A percentile compares a stretch with the other conserved stretches of the same genome.
These are phyloP conservation scores for Hypanus sabinus DNA, from an alignment of 2,113 vertebrate genomes.

Conservation along the genomic window DNA sequence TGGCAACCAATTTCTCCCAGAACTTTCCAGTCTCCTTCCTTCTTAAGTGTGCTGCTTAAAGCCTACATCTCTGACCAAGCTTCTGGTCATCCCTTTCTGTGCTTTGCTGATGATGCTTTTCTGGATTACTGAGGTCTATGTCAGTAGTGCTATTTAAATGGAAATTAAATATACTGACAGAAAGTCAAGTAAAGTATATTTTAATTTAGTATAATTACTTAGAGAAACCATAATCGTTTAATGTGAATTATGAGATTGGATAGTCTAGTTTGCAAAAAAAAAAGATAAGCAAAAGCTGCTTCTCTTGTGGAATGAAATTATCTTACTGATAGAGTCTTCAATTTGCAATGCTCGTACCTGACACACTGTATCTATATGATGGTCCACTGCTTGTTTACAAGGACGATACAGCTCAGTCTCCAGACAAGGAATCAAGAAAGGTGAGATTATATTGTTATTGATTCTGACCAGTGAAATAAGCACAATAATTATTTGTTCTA, in stretches of 20 bases:
- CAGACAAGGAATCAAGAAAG: slow-evolving; percentile 4
- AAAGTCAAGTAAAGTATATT: not conserved
- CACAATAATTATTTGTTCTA: not conserved
- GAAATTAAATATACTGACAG: not conserved
- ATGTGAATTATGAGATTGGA: not conserved
- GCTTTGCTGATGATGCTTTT: too few species aligned
- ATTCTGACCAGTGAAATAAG: not conserved
- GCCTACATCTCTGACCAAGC: too few species aligned
- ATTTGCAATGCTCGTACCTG: not conserved
- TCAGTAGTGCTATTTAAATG: too few species aligned
- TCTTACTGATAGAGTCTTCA: not conserved
- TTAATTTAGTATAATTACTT: not conserved
- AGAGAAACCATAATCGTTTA: not conserved
- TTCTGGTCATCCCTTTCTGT: too few species aligned
- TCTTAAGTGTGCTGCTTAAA: too few species aligned
- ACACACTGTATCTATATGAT: not conserved
- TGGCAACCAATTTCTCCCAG: too few species aligned
- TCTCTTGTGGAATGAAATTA: not conserved
- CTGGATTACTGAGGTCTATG: too few species aligned
- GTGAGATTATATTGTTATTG: not conserved
- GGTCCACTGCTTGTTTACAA: slow-evolving; percentile 10
- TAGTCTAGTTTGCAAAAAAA: not conserved
- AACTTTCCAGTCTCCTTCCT: too few species aligned
- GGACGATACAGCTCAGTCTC: not conserved
- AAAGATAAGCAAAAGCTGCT: not conserved